These are phyloP conservation scores for Mallotus villosus DNA, from an alignment of 2,797 vertebrate species.

Conservation along the genomic window DNA sequence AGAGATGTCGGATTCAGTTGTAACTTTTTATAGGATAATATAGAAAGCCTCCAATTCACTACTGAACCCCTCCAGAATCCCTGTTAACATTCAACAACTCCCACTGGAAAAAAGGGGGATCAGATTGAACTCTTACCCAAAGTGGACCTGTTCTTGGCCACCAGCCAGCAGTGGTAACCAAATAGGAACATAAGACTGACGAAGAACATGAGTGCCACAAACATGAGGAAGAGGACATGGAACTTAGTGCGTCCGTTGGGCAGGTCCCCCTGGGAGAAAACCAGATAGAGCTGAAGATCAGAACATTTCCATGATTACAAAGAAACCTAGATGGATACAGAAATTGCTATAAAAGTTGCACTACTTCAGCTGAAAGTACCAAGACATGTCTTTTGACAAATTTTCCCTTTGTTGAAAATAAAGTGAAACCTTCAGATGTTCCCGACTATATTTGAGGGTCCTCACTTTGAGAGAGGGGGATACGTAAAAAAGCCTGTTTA, in stretches of 20 bases:
- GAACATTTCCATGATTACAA: constrained; percentile 20
- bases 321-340: background rate
- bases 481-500: too few relatives aligned
- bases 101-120: background rate
- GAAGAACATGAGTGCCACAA: constrained; percentile 97
- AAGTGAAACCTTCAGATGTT: too few relatives aligned
- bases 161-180: constrained; percentile 96
- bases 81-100: background rate
- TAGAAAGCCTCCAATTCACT: background rate
- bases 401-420: too few relatives aligned
- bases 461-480: too few relatives aligned
- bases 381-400: too few relatives aligned
- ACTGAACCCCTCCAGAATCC: background rate
- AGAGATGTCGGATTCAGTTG: background rate
- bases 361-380: too few relatives aligned
- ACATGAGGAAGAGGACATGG: constrained; percentile 95
- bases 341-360: too few relatives aligned
- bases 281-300: background rate
- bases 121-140: constrained; percentile 79
- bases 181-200: constrained; percentile 97
- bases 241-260: constrained; percentile 89
- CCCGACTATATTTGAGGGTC: too few relatives aligned
- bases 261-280: constrained; percentile 79
- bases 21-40: background rate
- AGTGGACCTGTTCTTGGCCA: constrained; percentile 94